A percentile compares a stretch with the other conserved stretches of the same genome.
These are phyloP conservation scores for Cerastoderma edule DNA, from an alignment of 2,888 invertebrate species.

Conservation along the genomic window DNA sequence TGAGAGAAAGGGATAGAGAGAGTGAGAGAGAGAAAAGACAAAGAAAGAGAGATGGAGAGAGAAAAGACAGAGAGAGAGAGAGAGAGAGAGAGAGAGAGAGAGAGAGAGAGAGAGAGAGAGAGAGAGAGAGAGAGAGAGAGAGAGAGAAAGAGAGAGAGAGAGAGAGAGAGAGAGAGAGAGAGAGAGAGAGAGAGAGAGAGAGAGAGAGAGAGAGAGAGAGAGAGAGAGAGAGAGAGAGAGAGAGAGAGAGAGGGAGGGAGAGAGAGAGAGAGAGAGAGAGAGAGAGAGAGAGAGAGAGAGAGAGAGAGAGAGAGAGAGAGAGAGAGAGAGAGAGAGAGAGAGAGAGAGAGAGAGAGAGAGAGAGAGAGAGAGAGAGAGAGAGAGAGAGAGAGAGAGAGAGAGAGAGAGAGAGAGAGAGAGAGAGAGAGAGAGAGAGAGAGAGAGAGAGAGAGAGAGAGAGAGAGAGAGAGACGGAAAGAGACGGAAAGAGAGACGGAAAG, in stretches of 20 bases:
- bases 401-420: conserved; percentile 2
- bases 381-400: conserved; percentile 5
- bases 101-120: conserved; percentile 19
- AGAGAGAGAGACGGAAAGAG: neutral
- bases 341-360: conserved; percentile 2
- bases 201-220: conserved; percentile 3
- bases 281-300: neutral
- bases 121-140: conserved; percentile 8
- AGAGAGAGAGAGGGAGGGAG: neutral
- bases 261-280: conserved; percentile 5
- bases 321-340: conserved; percentile 5
- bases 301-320: conserved; percentile 2
- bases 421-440: conserved; percentile 5
- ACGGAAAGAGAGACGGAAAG: neutral
- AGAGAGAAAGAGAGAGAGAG: conserved; percentile 3
- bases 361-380: conserved; percentile 1
- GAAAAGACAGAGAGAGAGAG: no score
- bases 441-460: conserved; percentile 2
- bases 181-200: conserved; percentile 18
- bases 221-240: conserved; percentile 5
- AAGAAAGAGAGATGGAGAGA: no score
- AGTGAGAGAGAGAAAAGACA: no score
- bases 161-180: conserved; percentile 13
- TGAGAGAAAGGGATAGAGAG: no score
- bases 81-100: conserved; percentile 13